Evolutionary conservation across 30 jellyfish, hydroid and myxozoan species (phyloP).

Genomic region (Turritopsis rubra): DNA sequence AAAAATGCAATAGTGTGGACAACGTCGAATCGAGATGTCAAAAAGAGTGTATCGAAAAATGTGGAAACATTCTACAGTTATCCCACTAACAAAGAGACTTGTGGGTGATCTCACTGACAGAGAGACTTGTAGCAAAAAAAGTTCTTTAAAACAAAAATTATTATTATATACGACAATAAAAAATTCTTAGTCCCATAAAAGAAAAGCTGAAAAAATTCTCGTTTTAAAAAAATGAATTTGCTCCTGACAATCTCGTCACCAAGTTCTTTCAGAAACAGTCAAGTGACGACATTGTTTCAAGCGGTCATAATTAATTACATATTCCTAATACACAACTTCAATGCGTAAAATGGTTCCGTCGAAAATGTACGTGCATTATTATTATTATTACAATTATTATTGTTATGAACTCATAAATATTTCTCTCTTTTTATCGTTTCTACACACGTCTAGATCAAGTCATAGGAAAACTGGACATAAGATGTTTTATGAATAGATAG

Average conservation of each 20-base stretch:
- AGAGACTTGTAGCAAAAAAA: not conserved
- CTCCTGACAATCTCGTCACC: not conserved
- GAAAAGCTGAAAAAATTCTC: not conserved
- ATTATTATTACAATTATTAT: no score
- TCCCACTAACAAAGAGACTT: no score
- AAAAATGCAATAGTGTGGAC: no score
- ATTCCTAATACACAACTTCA: not conserved
- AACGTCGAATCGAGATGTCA: no score
- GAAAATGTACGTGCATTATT: not conserved
- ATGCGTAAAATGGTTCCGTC: not conserved
- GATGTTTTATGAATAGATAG: no score
- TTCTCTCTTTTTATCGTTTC: not conserved
- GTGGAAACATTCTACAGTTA: no score
- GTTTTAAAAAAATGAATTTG: not conserved
- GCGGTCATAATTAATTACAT: not conserved
- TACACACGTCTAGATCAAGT: not conserved
- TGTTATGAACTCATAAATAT: not conserved
- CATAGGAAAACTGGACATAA: no score
- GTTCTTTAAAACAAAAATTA: not conserved
- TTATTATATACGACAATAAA: not conserved
- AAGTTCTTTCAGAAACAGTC: not conserved
- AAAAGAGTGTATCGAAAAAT: no score
- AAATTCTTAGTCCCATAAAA: not conserved
- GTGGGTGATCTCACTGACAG: no score
- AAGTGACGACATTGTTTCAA: not conserved